Percentiles rank a stretch among this genome's conserved stretches.
Conservation (phyloP, 2,797 vertebrate species). For the Bovichtus variegatus region DNA sequence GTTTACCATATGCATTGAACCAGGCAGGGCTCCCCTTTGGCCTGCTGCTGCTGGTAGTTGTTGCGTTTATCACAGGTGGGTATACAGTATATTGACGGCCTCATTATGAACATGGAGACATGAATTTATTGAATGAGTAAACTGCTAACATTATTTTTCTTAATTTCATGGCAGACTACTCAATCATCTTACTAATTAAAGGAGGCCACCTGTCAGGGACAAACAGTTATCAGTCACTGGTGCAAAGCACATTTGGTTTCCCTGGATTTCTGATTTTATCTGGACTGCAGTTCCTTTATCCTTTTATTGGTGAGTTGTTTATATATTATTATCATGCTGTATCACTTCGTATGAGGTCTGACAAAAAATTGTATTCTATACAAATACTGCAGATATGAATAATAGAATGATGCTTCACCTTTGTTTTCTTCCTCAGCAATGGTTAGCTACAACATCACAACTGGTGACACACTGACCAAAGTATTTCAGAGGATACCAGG, state of each 20-base stretch:
- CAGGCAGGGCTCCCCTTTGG: conserved; percentile 96
- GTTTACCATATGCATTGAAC: conserved; percentile 94
- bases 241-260: conserved; percentile 91
- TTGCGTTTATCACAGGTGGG: conserved; percentile 91
- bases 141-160: conserved; percentile 5
- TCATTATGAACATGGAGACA: background rate
- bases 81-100: background rate
- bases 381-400: background rate
- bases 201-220: conserved; percentile 91
- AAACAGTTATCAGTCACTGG: conserved; percentile 93
- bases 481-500: conserved; percentile 95
- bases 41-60: conserved; percentile 89
- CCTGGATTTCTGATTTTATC: conserved; percentile 92
- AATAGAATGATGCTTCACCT: background rate
- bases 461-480: conserved; percentile 95
- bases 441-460: conserved; percentile 98
- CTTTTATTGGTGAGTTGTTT: conserved; percentile 92
- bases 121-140: background rate
- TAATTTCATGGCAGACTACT: conserved; percentile 90
- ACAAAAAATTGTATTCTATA: background rate
- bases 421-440: conserved; percentile 86
- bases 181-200: conserved; percentile 95
- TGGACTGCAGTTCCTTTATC: conserved; percentile 94
- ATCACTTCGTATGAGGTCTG: background rate
- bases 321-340: background rate